These are phyloP conservation scores for Anthoscopus minutus DNA, from an alignment of 2,113 vertebrate genomes.

Conservation along the genomic window DNA sequence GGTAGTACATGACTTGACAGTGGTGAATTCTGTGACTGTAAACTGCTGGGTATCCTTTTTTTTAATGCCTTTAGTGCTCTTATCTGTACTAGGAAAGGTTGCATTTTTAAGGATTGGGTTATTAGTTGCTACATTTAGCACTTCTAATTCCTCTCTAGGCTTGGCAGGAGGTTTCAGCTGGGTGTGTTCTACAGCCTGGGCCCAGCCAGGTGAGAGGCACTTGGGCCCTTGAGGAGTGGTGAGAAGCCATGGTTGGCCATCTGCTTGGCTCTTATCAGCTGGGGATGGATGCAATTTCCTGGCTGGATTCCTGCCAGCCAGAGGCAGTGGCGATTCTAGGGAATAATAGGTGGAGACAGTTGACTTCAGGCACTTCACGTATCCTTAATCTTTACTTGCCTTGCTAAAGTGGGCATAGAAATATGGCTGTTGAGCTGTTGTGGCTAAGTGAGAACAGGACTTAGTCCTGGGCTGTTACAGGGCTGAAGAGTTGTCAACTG, in stretches of 20 bases:
- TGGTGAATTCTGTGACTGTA: neutral
- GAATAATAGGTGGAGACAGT: neutral
- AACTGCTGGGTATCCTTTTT: neutral
- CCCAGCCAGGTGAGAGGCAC: neutral
- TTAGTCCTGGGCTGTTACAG: neutral
- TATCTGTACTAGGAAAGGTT: neutral
- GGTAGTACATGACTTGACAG: neutral
- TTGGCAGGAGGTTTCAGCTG: neutral
- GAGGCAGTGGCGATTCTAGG: fast-evolving
- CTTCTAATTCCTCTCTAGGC: neutral
- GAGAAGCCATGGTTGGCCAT: neutral
- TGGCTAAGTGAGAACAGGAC: neutral
- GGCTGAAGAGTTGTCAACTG: neutral
- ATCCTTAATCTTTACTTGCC: neutral
- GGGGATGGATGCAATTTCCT: neutral
- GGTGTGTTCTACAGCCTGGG: neutral
- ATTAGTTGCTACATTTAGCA: neutral
- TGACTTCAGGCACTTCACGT: neutral
- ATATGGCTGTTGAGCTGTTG: neutral
- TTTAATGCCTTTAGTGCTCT: neutral
- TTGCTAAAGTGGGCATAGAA: neutral
- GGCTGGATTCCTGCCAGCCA: neutral
- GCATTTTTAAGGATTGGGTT: neutral
- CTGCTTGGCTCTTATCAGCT: neutral
- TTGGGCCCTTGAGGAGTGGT: neutral